phyloP scores from a whole-genome alignment of 2,888 invertebrate genomes.

The Pseudanteris insignis region DNA sequence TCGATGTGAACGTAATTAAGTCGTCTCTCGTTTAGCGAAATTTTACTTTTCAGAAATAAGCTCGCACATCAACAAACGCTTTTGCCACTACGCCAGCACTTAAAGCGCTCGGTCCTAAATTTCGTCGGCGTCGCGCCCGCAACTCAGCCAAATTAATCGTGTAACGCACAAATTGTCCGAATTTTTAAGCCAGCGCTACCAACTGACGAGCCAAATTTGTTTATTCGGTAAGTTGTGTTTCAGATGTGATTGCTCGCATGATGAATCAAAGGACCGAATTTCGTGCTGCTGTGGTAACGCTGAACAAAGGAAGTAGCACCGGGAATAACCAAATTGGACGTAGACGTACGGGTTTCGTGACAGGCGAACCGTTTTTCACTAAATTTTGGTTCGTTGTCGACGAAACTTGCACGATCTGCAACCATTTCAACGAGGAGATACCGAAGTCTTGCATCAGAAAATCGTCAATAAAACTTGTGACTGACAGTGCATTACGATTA shows the following conservation, averaged over 20 bases:
- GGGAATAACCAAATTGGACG: slow-evolving; percentile 51
- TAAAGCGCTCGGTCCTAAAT: no score
- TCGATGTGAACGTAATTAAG: slow-evolving; percentile 19
- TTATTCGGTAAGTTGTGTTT: slow-evolving; percentile 27
- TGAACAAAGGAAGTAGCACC: slow-evolving; percentile 30
- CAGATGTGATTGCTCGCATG: slow-evolving; percentile 30
- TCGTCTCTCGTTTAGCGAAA: slow-evolving; percentile 13
- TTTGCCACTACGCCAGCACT: no score
- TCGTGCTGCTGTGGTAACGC: slow-evolving; percentile 13
- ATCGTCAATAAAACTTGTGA: no score
- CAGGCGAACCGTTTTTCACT: slow-evolving; percentile 77
- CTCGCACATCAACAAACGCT: slow-evolving; percentile 17
- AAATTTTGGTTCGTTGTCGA: slow-evolving; percentile 91
- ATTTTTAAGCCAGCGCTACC: no score
- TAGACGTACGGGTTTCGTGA: slow-evolving; percentile 82
- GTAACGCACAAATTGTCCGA: background rate
- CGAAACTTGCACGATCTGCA: slow-evolving; percentile 91
- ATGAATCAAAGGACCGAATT: slow-evolving; percentile 24
- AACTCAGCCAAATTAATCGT: no score
- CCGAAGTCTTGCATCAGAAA: no score
- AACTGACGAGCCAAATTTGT: slow-evolving; percentile 1
- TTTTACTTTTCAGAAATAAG: slow-evolving; percentile 10
- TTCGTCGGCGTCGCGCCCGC: no score
- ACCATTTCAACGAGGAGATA: slow-evolving; percentile 57
- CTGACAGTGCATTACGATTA: no score